These are phyloP conservation scores for Tragopan temminckii DNA, from an alignment of 2,797 vertebrate genomes.

Conservation along the genomic window DNA sequence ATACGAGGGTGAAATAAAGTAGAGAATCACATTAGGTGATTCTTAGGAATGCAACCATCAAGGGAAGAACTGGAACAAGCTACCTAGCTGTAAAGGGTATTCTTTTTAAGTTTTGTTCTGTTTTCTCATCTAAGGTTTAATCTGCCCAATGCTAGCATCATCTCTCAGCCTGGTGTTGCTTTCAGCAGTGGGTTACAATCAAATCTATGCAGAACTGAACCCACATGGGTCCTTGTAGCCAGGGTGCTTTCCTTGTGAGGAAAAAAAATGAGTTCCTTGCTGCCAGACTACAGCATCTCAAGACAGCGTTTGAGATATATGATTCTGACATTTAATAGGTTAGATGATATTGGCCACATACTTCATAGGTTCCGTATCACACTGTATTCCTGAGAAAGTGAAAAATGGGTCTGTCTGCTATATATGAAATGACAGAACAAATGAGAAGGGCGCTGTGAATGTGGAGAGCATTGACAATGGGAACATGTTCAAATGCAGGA, in stretches of 20 bases:
- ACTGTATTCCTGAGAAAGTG: slow-evolving; percentile 74
- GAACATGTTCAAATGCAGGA: slow-evolving; percentile 12
- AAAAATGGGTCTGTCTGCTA: slow-evolving; percentile 71
- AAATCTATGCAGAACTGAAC: slow-evolving; percentile 27
- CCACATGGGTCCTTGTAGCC: neutral
- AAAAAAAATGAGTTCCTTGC: slow-evolving; percentile 61
- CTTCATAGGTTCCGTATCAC: slow-evolving; percentile 76
- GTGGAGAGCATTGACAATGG: slow-evolving; percentile 41
- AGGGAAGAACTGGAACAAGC: neutral
- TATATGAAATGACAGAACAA: slow-evolving; percentile 71
- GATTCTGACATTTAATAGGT: slow-evolving; percentile 84
- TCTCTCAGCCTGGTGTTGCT: neutral
- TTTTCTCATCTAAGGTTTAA: slow-evolving; percentile 43
- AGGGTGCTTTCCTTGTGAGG: slow-evolving; percentile 26
- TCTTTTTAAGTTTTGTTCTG: slow-evolving; percentile 2
- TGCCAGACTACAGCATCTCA: slow-evolving; percentile 63
- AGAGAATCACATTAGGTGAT: neutral
- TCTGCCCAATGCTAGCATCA: neutral
- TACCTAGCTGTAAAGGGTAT: neutral
- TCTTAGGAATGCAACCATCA: neutral
- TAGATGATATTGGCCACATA: slow-evolving; percentile 79
- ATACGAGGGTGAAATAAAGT: neutral
- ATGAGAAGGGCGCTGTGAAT: slow-evolving; percentile 73
- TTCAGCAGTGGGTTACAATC: slow-evolving; percentile 26
- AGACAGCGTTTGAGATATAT: slow-evolving; percentile 77